Percentiles rank a stretch among this genome's conserved stretches.
Evolutionary conservation across 2,888 invertebrate genomes (phyloP).

Genomic region (Ophion ellenae): DNA sequence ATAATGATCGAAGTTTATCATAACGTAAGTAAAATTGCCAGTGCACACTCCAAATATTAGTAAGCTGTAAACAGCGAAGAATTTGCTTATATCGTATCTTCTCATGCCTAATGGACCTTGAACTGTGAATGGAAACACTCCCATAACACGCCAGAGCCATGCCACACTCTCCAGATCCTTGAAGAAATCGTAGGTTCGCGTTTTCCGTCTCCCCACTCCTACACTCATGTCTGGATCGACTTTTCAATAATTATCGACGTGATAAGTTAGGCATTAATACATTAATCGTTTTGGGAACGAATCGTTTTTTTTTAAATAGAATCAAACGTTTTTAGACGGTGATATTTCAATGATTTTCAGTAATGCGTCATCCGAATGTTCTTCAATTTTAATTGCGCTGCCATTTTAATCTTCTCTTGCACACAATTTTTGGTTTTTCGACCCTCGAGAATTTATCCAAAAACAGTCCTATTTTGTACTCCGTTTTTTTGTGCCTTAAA

Average conservation of each 20-base stretch:
- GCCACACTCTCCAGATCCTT: constrained; percentile 48
- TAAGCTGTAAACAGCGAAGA: constrained; percentile 32
- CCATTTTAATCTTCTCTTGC: neutral
- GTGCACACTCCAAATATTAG: neutral
- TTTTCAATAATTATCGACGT: neutral
- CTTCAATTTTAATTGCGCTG: neutral
- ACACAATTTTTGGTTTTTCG: constrained; percentile 12
- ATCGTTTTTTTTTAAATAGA: neutral
- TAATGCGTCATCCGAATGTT: constrained; percentile 41
- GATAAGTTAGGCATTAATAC: neutral
- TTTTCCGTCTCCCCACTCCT: constrained; percentile 1
- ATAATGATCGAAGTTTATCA: neutral
- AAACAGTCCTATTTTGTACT: neutral
- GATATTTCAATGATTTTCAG: neutral
- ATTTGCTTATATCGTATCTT: constrained; percentile 44
- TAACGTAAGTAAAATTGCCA: constrained; percentile 25
- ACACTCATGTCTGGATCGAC: neutral
- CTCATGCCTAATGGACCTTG: constrained; percentile 2
- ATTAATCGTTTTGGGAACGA: neutral
- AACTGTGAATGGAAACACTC: constrained; percentile 57
- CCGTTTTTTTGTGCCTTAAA: neutral
- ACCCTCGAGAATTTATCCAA: neutral
- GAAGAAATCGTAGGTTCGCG: constrained; percentile 39
- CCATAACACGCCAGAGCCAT: constrained; percentile 56
- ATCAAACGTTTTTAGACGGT: neutral